Base-by-base conservation (phyloP, 2,888 invertebrate genomes). In the Sarcophaga subvicina region DNA sequence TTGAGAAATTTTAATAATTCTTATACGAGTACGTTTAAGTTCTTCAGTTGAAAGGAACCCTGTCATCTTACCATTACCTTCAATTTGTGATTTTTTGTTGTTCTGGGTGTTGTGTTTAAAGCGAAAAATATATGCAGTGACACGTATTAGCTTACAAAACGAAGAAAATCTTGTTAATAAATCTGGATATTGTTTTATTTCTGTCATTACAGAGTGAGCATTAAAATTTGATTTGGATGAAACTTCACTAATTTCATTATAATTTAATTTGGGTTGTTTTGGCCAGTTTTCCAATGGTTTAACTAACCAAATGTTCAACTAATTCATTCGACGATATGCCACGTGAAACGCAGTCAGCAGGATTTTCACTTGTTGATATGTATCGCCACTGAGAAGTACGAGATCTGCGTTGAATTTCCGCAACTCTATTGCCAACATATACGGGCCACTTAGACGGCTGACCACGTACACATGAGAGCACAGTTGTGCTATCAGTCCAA, bases 291-390 rank as follows among this genome's bases (percentile, higher is more conserved):
- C 25, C 45, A 6, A 17, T 4, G 47, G 54, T 66, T 27, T 27
- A 37, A 12, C 3, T 47, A 70, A 17, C 79, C 70, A 70, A 25
- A 22, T 80, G 71, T 12, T 70, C 12, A n/a, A 37, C 37, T 17
- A 80, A 47, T 73, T 84, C 70, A 22, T 14, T 63, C 45, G 76
- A 8, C 3, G 63, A 45, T 12, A 81, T 54, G 11, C 86, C 83
- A 54, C 86, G n/a, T 1, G 86, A 82, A 25, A 73, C 78, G 25
- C 83, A 86, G 62, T 80, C 83, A 10, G 76, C 27, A 6, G 6
- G 27, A 27, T 64, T 75, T 12, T 75, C 64, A 2, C 71, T 4
- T 25, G 71, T 8, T 17, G 71, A 17, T 59, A 71, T 71, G 4
- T 59, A 71, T 59, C n/a, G 14, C 66, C 76, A 76, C 12, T 73